Percentiles rank a stretch among this genome's conserved stretches.
phyloP scores from a whole-genome alignment of 1,140 invertebrate species.

The Saxidomus purpurata region DNA sequence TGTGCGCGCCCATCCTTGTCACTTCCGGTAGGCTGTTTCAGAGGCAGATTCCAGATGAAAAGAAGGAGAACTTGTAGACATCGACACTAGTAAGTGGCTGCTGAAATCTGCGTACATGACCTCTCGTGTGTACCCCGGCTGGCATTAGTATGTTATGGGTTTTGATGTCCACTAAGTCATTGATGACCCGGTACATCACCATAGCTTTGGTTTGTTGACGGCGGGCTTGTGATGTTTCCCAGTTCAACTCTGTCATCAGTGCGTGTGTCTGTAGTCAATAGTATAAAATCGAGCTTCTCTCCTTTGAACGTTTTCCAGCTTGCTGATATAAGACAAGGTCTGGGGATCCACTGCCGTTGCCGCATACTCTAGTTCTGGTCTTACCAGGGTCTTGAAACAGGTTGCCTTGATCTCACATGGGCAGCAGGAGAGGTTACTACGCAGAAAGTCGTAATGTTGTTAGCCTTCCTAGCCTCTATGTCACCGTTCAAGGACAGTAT shows the following conservation, averaged over 20 bases:
- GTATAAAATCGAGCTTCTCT: not conserved
- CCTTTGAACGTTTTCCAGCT: not conserved
- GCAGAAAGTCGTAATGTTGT: not conserved
- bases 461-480: not conserved
- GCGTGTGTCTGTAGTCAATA: not conserved
- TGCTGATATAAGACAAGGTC: slow-evolving; percentile 5
- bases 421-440: not conserved
- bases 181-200: not conserved
- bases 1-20: too few relatives aligned
- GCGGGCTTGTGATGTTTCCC: not conserved
- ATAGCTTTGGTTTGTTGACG: not conserved
- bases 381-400: not conserved
- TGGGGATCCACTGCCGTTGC: not conserved
- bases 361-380: slow-evolving; percentile 1
- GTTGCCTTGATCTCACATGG: slow-evolving; percentile 36
- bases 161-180: not conserved
- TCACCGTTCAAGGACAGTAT: not conserved
- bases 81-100: not conserved
- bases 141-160: not conserved
- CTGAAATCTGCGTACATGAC: not conserved
- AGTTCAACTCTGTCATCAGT: not conserved
- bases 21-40: not conserved
- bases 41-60: not conserved
- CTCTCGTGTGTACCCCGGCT: slow-evolving; percentile 8
- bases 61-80: not conserved